Percentiles rank a stretch among this genome's conserved stretches.
Conservation (phyloP, 2,113 vertebrate genomes). For the Neodon shergylaensis region DNA sequence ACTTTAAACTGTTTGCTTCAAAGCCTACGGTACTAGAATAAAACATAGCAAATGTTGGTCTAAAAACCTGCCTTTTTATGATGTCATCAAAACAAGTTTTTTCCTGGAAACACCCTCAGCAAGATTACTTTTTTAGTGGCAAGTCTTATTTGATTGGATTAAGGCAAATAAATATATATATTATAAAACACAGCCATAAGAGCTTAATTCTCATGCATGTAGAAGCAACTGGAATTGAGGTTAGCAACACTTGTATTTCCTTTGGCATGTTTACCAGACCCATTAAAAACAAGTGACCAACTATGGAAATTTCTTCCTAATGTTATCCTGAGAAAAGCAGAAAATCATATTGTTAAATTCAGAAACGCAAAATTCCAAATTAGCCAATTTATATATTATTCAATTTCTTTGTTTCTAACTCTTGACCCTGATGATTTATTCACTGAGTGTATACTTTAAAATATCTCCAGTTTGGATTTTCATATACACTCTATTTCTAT, state of each 20-base stretch:
- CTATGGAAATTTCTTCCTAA: conserved; percentile 14
- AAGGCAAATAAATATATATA: neutral
- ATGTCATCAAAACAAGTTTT: conserved; percentile 9
- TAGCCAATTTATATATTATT: conserved; percentile 32
- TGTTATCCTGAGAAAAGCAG: conserved; percentile 48
- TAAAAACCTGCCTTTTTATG: conserved; percentile 43
- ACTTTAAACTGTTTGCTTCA: conserved; percentile 6
- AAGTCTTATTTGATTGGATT: conserved; percentile 18
- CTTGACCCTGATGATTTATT: conserved; percentile 29
- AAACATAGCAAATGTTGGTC: neutral
- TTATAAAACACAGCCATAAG: neutral
- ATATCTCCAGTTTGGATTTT: conserved; percentile 27
- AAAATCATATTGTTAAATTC: conserved; percentile 46
- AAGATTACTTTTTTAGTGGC: conserved; percentile 48
- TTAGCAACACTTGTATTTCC: neutral
- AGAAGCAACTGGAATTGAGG: conserved; percentile 20
- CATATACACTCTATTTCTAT: conserved; percentile 36
- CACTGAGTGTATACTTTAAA: conserved; percentile 24
- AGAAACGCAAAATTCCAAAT: conserved; percentile 43
- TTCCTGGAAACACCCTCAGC: conserved; percentile 42
- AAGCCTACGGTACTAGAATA: conserved; percentile 38
- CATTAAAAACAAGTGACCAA: neutral
- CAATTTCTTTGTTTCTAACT: conserved; percentile 43
- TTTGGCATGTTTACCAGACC: conserved; percentile 39
- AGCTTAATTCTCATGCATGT: conserved; percentile 68